Evolutionary conservation across 2,797 vertebrate species (phyloP), one percentile per base, ranked within the genome.

Genomic region (Anisognathus igniventris): DNA sequence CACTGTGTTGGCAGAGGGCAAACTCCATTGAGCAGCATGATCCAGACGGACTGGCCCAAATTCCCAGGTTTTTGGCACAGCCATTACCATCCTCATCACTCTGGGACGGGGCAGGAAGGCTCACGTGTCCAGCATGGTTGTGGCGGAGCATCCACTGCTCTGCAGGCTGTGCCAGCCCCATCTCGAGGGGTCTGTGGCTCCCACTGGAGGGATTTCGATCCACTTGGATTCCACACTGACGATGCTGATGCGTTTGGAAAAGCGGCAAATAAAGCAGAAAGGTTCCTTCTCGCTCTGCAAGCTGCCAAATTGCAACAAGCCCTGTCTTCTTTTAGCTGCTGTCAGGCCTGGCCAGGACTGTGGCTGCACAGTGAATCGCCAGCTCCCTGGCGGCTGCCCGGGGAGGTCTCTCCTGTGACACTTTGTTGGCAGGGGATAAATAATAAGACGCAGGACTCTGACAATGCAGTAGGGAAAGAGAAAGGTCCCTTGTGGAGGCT

Each of bases 371-470:
- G 39, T 73, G 71, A 95, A 91, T 40, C 37, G 92, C 83, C 71
- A 53, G 84, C 90, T 65, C 42, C 1, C 42, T 50, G 84, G 84
- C 2, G 62, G 90, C 95, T 86, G 92, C 95, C 89, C 12, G 0
- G 79, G 93, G 82, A 93, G 89, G 94, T 87, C 86, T 94, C 74
- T 95, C 87, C 78, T 77, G n/a, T 86, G 93, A 96, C 93, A 91
- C 57, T 68, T 88, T 93, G 92, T 88, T 96, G 94, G 96, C 96
- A 92, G 22, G 53, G 58, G 65, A 92, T 93, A 95, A 96, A 96
- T 95, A 96, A 73, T 30, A 42, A 66, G 92, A 93, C n/a, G 58
- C 90, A 88, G 90, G 85, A 91, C 78, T 78, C 19, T 56, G 3
- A 87, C 72, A 67, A 68, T 31, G 67, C 67, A 39, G 77, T 3